Evolutionary conservation across 1,140 invertebrate genomes (phyloP).

Genomic region (Sarcophaga peregrina): DNA sequence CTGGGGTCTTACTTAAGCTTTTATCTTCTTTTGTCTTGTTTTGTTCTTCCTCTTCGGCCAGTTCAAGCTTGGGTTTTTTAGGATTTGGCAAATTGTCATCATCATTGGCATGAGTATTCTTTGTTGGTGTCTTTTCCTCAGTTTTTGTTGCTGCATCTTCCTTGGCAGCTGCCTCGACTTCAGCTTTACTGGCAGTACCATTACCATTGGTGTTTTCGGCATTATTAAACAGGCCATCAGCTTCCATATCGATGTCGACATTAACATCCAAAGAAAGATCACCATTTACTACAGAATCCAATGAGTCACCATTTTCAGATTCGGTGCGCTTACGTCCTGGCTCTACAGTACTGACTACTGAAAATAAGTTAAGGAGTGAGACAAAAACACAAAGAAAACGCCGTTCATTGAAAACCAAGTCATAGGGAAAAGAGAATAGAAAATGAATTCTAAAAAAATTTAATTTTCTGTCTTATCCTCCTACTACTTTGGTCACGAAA

Average conservation of each 20-base stretch:
- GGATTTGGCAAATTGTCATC: conserved; percentile 53
- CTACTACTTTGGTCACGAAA: neutral
- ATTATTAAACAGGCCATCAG: conserved; percentile 71
- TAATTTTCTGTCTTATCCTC: neutral
- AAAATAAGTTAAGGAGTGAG: conserved; percentile 36
- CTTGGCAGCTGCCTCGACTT: conserved; percentile 48
- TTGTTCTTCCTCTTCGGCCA: conserved; percentile 45
- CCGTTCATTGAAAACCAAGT: neutral
- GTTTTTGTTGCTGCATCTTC: neutral
- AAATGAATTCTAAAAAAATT: neutral
- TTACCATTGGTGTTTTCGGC: conserved; percentile 63
- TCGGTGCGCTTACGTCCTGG: conserved; percentile 75
- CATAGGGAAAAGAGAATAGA: neutral
- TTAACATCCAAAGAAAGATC: conserved; percentile 74
- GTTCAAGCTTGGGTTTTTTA: conserved; percentile 60
- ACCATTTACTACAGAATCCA: conserved; percentile 71
- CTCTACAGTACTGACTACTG: conserved; percentile 93
- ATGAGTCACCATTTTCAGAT: conserved; percentile 76
- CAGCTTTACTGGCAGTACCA: conserved; percentile 43
- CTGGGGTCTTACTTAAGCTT: conserved; percentile 43
- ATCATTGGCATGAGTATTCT: conserved; percentile 48
- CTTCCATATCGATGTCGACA: conserved; percentile 77
- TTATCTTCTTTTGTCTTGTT: conserved; percentile 39
- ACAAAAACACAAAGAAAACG: neutral
- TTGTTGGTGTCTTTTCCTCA: conserved; percentile 38